Conservation (phyloP, 2,888 invertebrate genomes). For the Carpatolechia fugitivella region DNA sequence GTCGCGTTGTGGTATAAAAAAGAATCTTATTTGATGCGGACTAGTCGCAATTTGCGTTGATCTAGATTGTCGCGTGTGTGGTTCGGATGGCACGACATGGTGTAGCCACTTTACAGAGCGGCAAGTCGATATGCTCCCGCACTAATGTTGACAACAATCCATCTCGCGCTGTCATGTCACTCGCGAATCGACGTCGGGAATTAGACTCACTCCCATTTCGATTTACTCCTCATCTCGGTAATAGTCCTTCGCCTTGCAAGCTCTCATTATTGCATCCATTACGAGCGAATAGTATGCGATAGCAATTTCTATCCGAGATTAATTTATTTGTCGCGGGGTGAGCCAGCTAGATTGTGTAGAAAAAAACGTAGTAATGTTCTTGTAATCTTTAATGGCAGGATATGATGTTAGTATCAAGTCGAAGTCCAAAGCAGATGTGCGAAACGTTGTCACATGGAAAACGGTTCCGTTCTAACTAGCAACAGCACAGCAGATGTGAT, state of each 20-base stretch:
- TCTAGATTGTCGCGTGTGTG: slow-evolving; percentile 8
- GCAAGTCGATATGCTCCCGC: slow-evolving; percentile 73
- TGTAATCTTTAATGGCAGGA: slow-evolving; percentile 70
- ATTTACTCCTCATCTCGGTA: slow-evolving; percentile 55
- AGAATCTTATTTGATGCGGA: slow-evolving; percentile 42
- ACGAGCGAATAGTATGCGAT: slow-evolving; percentile 49
- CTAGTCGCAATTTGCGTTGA: slow-evolving; percentile 36
- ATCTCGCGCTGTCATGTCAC: slow-evolving; percentile 61
- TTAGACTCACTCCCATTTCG: slow-evolving; percentile 75
- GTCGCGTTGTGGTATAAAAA: slow-evolving; percentile 36
- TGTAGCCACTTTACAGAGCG: slow-evolving; percentile 48
- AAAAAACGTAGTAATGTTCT: slow-evolving; percentile 57
- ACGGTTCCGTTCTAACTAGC: slow-evolving; percentile 54
- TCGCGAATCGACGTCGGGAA: slow-evolving; percentile 62
- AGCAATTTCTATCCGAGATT: slow-evolving; percentile 60
- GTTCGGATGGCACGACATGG: slow-evolving; percentile 16
- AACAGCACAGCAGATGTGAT: slow-evolving; percentile 45
- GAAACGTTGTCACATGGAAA: slow-evolving; percentile 53
- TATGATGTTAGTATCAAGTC: slow-evolving; percentile 61
- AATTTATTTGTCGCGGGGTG: slow-evolving; percentile 56
- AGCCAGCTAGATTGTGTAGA: slow-evolving; percentile 51
- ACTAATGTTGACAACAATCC: slow-evolving; percentile 76
- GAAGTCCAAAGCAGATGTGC: slow-evolving; percentile 65
- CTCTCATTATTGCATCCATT: slow-evolving; percentile 46
- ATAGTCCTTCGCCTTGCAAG: slow-evolving; percentile 48